Conservation (phyloP, 2,888 invertebrate species). For the Cryptops parisi region DNA sequence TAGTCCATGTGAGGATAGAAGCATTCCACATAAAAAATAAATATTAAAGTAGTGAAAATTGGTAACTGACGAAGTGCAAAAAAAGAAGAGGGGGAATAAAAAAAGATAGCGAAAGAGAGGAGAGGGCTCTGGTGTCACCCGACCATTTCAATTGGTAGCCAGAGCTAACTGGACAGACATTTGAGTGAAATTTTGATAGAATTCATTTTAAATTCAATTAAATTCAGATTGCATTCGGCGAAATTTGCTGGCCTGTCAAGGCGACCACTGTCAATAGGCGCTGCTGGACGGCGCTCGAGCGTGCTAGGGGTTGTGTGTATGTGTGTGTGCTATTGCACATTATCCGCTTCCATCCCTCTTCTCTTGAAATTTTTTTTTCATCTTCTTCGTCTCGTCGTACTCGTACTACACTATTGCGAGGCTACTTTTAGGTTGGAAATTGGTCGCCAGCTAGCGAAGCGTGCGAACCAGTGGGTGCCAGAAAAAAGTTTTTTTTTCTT, state of each 20-base stretch:
- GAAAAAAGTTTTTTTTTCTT: not conserved
- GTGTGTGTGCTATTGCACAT: too few species aligned
- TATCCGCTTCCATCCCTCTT: too few species aligned
- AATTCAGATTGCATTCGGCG: slow-evolving; percentile 4
- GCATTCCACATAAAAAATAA: too few species aligned
- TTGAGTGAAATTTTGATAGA: slow-evolving; percentile 9
- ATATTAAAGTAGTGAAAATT: too few species aligned
- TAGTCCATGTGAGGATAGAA: too few species aligned
- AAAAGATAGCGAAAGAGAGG: not conserved
- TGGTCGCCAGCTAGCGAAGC: too few species aligned
- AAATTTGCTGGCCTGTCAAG: not conserved
- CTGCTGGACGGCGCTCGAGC: not conserved
- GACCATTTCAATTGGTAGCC: not conserved
- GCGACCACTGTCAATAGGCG: not conserved
- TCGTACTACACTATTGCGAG: too few species aligned
- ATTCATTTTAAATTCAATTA: slow-evolving; percentile 13
- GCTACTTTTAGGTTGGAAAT: too few species aligned
- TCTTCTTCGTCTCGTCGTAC: not conserved
- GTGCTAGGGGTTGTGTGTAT: too few species aligned
- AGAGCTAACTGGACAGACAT: not conserved
- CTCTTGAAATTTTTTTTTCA: not conserved
- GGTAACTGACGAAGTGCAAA: not conserved
- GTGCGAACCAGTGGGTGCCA: not conserved
- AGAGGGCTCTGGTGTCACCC: not conserved
- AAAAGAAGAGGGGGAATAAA: not conserved